Percentiles rank a stretch among this genome's conserved stretches.
Evolutionary conservation across 92 coral and sea anemone genomes (phyloP).

Genomic region (Bergia puertoricense): DNA sequence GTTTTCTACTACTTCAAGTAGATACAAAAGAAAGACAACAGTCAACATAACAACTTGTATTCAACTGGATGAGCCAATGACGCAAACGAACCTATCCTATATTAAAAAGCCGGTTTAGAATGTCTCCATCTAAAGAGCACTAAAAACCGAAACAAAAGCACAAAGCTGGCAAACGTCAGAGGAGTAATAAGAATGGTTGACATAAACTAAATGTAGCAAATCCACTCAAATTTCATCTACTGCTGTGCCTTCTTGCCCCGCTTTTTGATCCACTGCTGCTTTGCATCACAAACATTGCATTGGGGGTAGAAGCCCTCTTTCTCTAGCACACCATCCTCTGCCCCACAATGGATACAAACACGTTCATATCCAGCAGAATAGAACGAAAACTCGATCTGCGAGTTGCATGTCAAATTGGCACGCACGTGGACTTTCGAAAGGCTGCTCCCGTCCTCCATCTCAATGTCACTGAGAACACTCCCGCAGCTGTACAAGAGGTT

Average conservation of each 20-base stretch:
- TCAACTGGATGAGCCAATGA: too few species aligned
- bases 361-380: slow-evolving; percentile 42
- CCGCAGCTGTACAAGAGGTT: slow-evolving; percentile 37
- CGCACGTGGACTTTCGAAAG: slow-evolving; percentile 34
- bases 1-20: too few species aligned
- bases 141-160: too few species aligned
- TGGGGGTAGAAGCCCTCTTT: slow-evolving; percentile 43
- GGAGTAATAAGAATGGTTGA: neutral
- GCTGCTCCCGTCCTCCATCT: slow-evolving; percentile 42
- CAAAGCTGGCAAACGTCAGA: too few species aligned
- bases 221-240: slow-evolving; percentile 26
- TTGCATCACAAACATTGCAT: slow-evolving; percentile 42
- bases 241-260: slow-evolving; percentile 41
- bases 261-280: slow-evolving; percentile 39
- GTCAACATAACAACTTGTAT: too few species aligned
- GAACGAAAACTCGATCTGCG: slow-evolving; percentile 29
- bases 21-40: too few species aligned
- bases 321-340: slow-evolving; percentile 43
- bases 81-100: too few species aligned
- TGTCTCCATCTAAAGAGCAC: too few species aligned
- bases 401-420: slow-evolving; percentile 38
- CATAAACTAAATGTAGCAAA: slow-evolving; percentile 27
- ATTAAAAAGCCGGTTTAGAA: too few species aligned
- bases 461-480: slow-evolving; percentile 19
- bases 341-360: slow-evolving; percentile 39